Evolutionary conservation across 2,113 vertebrate species (phyloP), one percentile per base, ranked within the genome.

Genomic region (Carassius gibelio): DNA sequence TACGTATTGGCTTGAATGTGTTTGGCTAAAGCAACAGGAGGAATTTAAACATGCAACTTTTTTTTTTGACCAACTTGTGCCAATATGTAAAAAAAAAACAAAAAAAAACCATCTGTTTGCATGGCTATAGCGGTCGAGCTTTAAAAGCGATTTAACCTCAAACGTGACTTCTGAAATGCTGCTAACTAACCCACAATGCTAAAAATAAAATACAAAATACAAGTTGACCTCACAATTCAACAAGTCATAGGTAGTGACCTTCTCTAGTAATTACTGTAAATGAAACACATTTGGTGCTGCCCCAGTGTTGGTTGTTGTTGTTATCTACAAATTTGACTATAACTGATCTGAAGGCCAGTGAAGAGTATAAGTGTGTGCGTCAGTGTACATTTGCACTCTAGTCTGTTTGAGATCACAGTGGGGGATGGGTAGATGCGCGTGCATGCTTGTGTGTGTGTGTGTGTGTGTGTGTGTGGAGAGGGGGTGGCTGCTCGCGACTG

Each of bases 381-480:
- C 74, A 61, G 57, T 82, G 80, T 84, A 77, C 61, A 80, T 84
- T 64, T 48, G 76, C 61, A 89, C 84, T 85, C 82, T 83, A 84
- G 85, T 81, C 75, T 84, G 81, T 89, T 90, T 88, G 75, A 89
- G 71, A 69, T 88, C 23, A 84, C 82, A 79, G 81, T 86, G 88
- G 88, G 85, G 88, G 88, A 89, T 89, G 88, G 88, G 85, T 79
- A 82, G 75, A 81, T 89, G 75, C 79, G 45, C 79, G 85, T 26
- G 26, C 26, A 26, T 26, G 26, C 26, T 26, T 26, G 26, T 26
- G 26, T 26, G 26, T 76, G 42, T 50, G 68, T 74, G 62, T 61
- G 42, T 79, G 81, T 50, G 84, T 45, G 23, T 48, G 74, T 52
- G 10, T 26, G 50, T 14, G 34, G 36, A 26, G 61, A 59, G 36